These are phyloP conservation scores for Desoria tigrina DNA, from an alignment of 2,888 invertebrate species.

Conservation along the genomic window DNA sequence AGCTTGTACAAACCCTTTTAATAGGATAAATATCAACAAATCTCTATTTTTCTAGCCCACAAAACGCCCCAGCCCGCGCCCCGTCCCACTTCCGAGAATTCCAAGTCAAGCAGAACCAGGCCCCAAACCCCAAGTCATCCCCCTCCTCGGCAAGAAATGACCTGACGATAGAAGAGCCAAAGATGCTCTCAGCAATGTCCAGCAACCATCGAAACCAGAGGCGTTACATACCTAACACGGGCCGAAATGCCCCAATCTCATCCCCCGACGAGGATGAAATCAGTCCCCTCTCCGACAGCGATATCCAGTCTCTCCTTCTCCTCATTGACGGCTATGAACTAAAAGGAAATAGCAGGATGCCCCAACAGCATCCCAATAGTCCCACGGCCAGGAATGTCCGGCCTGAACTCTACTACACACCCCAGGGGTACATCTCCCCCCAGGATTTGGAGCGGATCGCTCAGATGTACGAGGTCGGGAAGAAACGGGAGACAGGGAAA, in stretches of 20 bases:
- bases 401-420: background rate
- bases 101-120: constrained; percentile 20
- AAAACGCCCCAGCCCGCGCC: constrained; percentile 10
- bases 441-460: constrained; percentile 25
- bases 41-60: too few relatives aligned
- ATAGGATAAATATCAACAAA: background rate
- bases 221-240: constrained; percentile 7
- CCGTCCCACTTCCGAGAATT: constrained; percentile 43
- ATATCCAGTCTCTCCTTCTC: constrained; percentile 40
- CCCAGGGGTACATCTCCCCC: background rate
- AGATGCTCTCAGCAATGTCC: constrained; percentile 8
- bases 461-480: constrained; percentile 27
- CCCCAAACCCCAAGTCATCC: constrained; percentile 13
- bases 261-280: constrained; percentile 5
- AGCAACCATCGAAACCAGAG: constrained; percentile 5
- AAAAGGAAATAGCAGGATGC: background rate
- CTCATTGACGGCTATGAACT: constrained; percentile 43
- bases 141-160: constrained; percentile 3
- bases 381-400: background rate
- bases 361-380: background rate
- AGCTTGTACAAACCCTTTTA: background rate
- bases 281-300: constrained; percentile 36
- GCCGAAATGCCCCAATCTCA: background rate
- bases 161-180: constrained; percentile 9
- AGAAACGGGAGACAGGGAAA: constrained; percentile 39